Base-by-base conservation (phyloP, 2,797 vertebrate species). In the Oreonectes daqikongensis region DNA sequence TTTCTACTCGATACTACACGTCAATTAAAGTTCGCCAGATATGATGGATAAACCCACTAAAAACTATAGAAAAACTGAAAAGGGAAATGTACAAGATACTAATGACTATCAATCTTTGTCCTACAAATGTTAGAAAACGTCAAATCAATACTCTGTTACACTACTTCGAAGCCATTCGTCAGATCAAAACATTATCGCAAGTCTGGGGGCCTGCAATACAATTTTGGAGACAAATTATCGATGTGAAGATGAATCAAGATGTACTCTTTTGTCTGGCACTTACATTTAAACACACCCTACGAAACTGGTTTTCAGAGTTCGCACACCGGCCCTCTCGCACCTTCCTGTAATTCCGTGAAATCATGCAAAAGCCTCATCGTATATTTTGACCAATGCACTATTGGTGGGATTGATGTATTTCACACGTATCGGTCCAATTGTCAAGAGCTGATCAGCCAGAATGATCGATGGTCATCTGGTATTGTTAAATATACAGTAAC, bases 371-470 rank as follows among this genome's bases (percentile, higher is more conserved):
- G 17, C 30, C 30, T 28, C 18, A 35, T 61, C 59, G 1, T 61
- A 30, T 35, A 10, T 35, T 60, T 60, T 60, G 57, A 60, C 28
- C 28, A 60, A 32, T 60, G 57, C 15, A 32, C 28, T 17, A 60
- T 61, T 35, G 59, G 59, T 61, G 59, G 9, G 30, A 61, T 61
- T 35, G 59, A 61, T 61, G 59, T 61, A 26, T 57, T 30, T n/a
- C 59, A 35, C 26, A 18, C 1, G 18, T 61, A 61, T 61, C n/a
- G 59, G 30, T 61, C 17, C 30, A 61, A 18, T 32, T 61, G 9
- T 61, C 30, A 87, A 84, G 84, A 85, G 52, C 82, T 75, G 55
- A 59, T 32, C 55, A 28, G 55, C 28, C 24, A 59, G 55, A 59
- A 1, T 35, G 30, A 35, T 35, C 7, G 30, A 35, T 32, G 59